Percentiles rank a stretch among this genome's conserved stretches.
phyloP scores from a whole-genome alignment of 1,140 invertebrate genomes.

The Plodia interpunctella region DNA sequence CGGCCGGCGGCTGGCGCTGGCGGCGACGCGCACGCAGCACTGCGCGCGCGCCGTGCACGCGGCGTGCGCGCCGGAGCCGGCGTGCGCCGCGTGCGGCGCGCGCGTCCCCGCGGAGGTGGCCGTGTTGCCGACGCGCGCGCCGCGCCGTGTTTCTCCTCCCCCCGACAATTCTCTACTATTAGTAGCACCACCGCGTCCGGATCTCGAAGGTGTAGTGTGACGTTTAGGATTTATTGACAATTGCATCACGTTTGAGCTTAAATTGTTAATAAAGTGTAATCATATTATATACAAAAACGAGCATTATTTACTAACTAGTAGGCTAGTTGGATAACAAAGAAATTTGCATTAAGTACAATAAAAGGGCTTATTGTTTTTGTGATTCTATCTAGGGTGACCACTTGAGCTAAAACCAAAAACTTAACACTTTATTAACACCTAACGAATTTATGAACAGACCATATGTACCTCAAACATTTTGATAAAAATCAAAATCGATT shows the following conservation, averaged over 20 bases:
- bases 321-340: too few relatives aligned
- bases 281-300: too few relatives aligned
- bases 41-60: slow-evolving; percentile 42
- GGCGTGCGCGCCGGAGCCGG: slow-evolving; percentile 27
- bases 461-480: too few relatives aligned
- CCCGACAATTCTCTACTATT: slow-evolving; percentile 45
- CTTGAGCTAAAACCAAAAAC: too few relatives aligned
- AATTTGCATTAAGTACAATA: too few relatives aligned
- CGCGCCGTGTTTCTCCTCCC: slow-evolving; percentile 15
- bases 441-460: too few relatives aligned
- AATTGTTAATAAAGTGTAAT: too few relatives aligned
- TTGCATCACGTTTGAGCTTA: neutral
- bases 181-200: slow-evolving; percentile 58
- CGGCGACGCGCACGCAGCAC: slow-evolving; percentile 35
- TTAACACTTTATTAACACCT: too few relatives aligned
- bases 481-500: too few relatives aligned
- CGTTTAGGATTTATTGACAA: neutral
- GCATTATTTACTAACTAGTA: too few relatives aligned
- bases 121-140: slow-evolving; percentile 19
- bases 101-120: slow-evolving; percentile 18
- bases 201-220: slow-evolving; percentile 58
- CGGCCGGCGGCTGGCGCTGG: slow-evolving; percentile 21
- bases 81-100: slow-evolving; percentile 37
- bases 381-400: too few relatives aligned
- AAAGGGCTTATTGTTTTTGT: too few relatives aligned